Evolutionary conservation across 2,797 vertebrate species (phyloP), one percentile per base, ranked within the genome.

Genomic region (Falco cherrug): DNA sequence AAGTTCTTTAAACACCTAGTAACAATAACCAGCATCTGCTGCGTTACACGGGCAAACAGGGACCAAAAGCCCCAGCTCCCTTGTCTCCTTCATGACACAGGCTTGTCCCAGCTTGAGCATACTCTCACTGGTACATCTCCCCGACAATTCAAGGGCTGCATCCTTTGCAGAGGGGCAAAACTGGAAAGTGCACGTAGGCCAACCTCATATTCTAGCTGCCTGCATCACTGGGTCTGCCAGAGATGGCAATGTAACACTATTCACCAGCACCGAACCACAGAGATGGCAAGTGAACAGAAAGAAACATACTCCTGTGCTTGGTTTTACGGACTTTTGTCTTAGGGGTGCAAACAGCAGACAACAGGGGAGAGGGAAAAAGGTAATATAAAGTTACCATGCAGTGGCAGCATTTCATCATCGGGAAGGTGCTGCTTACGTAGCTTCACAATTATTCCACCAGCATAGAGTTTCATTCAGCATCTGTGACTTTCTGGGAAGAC

Each of bases 51-150:
- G 86, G 16, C 29, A 67, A 65, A n/a, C 1, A 67, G 41, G 10
- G 22, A 57, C 29, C 14, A 12, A 56, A 82, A 73, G 60, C 50
- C 68, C 21, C 56, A 63, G 54, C 8, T 7, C 7, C 43, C 16
- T 67, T 61, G 20, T 10, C 41, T 54, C 22, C 47, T 33, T 53
- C 54, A 28, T 7, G 18, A 78, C 47, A 65, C 31, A 11, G 6
- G 43, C 28, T 61, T 2, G 0, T 18, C 25, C 19, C 60, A 50
- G 35, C 24, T 43, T 29, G 7, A 67, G 33, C 3, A 0, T 45
- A 33, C 20, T 61, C 35, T 41, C 29, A 11, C 20, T 18, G 20
- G 45, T 16, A 35, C 18, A 11, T 17, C 25, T 57, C 29, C 67
- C 17, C 6, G 10, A 43, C 35, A 29, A 53, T 64, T 80, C 39